Evolutionary conservation across 2,113 vertebrate species (phyloP), one percentile per base, ranked within the genome.

Genomic region (Trogon melanurus): DNA sequence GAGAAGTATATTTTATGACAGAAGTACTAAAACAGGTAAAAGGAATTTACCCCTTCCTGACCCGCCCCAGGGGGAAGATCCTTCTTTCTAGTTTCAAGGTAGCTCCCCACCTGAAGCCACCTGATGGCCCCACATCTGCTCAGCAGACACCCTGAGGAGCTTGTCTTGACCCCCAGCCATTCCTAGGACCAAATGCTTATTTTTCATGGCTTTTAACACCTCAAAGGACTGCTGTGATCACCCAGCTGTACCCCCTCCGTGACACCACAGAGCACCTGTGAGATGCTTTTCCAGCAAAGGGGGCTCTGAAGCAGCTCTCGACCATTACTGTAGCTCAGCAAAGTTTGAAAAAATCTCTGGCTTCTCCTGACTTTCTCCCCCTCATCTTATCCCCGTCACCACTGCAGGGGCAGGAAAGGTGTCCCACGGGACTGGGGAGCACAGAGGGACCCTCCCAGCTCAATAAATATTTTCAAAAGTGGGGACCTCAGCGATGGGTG

Each of bases 401-500:
- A 1, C 3, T 13, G 30, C 79, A 17, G 8, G 13, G 8, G 41
- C 1, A 26, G 16, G 6, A 61, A 7, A 21, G 25, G 21, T 3
- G 50, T 65, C 54, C 29, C 38, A 8, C 2, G 0, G 29, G 15
- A 3, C 36, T 10, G 67, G 72, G 54, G 50, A 51, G 23, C 1
- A 1, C 58, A 32, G 29, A 67, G 9, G 10, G 20, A 11, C 36
- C 56, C 30, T 69, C 34, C 62, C 53, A 51, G 53, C 62, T 44
- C 10, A 4, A 29, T 7, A 0, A 5, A 17, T 3, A 4, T 66
- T 66, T 44, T 30, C 53, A 58, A 19, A 57, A 4, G 15, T 2
- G 11, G 1, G 6, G 1, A 14, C 22, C 47, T 36, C 3, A 3
- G n/a, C 14, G 1, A 5, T 0, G n/a, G 16, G 9, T 4, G 61